A percentile compares a stretch with the other conserved stretches of the same genome.
Conservation (phyloP, 2,797 vertebrate species). For the Microctenopoma steveboyesi region DNA sequence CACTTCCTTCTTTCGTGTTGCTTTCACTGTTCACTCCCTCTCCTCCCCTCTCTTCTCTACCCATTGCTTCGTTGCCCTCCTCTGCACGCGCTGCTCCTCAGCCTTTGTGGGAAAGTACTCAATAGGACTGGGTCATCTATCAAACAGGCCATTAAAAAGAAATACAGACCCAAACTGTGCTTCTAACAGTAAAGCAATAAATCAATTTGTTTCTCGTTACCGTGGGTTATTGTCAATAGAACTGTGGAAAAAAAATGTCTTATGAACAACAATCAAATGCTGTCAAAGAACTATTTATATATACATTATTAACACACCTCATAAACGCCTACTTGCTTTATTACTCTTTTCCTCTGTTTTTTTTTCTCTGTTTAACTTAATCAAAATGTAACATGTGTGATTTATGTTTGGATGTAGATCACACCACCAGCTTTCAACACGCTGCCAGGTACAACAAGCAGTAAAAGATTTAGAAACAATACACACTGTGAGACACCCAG, state of each 20-base stretch:
- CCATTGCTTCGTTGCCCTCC: conserved; percentile 22
- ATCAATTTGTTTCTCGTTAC: conserved; percentile 35
- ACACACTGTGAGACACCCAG: conserved; percentile 46
- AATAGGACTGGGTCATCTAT: conserved; percentile 33
- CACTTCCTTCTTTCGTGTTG: conserved; percentile 3
- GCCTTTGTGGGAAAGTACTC: conserved; percentile 30
- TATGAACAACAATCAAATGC: conserved; percentile 22
- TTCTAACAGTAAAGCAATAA: conserved; percentile 37
- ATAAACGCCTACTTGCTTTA: conserved; percentile 56
- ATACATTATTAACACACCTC: conserved; percentile 49
- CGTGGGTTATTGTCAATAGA: conserved; percentile 23
- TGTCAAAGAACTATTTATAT: conserved; percentile 45
- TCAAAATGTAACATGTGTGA: conserved; percentile 50
- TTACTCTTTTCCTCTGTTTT: conserved; percentile 37
- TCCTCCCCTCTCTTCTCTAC: conserved; percentile 1
- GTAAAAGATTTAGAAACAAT: conserved; percentile 37
- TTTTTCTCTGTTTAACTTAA: conserved; percentile 48
- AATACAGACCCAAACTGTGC: conserved; percentile 20
- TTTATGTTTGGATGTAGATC: conserved; percentile 49
- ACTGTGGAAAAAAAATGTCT: conserved; percentile 34
- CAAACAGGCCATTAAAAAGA: conserved; percentile 58
- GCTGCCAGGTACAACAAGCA: conserved; percentile 38
- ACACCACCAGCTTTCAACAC: conserved; percentile 5
- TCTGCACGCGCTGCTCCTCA: conserved; percentile 6
- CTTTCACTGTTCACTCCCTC: background rate